Percentiles rank a stretch among this genome's conserved stretches.
These are phyloP conservation scores for Limnephilus rhombicus DNA, from an alignment of 2,888 invertebrate genomes.

Conservation along the genomic window DNA sequence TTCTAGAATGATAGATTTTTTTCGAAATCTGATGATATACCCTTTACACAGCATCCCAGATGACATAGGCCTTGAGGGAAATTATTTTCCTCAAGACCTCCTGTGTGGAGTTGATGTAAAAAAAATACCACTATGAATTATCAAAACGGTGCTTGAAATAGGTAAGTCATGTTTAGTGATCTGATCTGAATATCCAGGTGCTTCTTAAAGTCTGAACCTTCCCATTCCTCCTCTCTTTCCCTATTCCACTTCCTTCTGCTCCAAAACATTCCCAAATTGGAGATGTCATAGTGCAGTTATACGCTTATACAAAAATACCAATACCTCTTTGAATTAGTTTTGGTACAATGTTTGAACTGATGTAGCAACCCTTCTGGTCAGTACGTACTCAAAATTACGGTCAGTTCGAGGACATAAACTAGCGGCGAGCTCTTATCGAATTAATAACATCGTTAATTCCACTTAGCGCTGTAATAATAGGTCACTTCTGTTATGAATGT, in stretches of 20 bases:
- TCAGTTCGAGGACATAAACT: too few relatives aligned
- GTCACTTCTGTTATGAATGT: slow-evolving; percentile 50
- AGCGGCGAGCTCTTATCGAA: not conserved
- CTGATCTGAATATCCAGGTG: not conserved
- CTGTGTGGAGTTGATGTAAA: too few relatives aligned
- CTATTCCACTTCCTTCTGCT: too few relatives aligned
- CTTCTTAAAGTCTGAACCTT: not conserved
- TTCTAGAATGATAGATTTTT: not conserved
- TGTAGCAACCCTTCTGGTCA: too few relatives aligned
- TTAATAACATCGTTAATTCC: slow-evolving; percentile 35
- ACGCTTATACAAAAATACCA: not conserved
- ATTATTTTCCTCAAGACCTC: too few relatives aligned
- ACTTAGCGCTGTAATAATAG: slow-evolving; percentile 34
- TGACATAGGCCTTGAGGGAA: too few relatives aligned
- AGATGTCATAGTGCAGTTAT: not conserved
- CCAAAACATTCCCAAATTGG: too few relatives aligned
- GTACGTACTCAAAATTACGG: too few relatives aligned
- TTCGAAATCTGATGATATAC: too few relatives aligned
- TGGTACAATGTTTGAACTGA: too few relatives aligned
- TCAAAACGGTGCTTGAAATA: not conserved
- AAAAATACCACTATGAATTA: not conserved
- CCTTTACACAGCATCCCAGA: too few relatives aligned
- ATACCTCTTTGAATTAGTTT: too few relatives aligned
- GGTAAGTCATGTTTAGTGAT: not conserved
- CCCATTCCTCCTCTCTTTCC: not conserved